Evolutionary conservation across 2,888 invertebrate genomes (phyloP).

Genomic region (Pantelozetes paolii): DNA sequence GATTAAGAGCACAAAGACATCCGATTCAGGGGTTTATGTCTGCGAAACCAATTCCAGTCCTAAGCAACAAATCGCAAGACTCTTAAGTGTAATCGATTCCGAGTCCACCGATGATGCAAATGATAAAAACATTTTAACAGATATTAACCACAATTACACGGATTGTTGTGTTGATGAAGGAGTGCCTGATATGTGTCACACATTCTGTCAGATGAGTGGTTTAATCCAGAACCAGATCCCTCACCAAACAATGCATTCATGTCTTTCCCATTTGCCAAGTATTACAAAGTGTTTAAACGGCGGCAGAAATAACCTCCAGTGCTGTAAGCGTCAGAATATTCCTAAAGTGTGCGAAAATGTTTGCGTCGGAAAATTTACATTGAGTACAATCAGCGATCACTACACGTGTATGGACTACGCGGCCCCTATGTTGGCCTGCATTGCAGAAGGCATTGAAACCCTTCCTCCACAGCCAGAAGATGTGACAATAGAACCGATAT

Average conservation of each 20-base stretch:
- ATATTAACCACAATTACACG: slow-evolving; percentile 39
- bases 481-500: slow-evolving; percentile 67
- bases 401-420: slow-evolving; percentile 78
- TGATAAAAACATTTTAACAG: slow-evolving; percentile 11
- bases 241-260: slow-evolving; percentile 76
- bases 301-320: slow-evolving; percentile 77
- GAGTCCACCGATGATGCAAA: slow-evolving; percentile 12
- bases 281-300: slow-evolving; percentile 63
- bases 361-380: slow-evolving; percentile 72
- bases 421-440: slow-evolving; percentile 71
- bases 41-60: slow-evolving; percentile 79
- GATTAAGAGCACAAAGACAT: slow-evolving; percentile 65
- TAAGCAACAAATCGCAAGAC: slow-evolving; percentile 52
- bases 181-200: slow-evolving; percentile 66
- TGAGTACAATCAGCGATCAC: slow-evolving; percentile 72
- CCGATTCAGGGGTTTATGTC: slow-evolving; percentile 72
- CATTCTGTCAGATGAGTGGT: slow-evolving; percentile 75
- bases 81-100: slow-evolving; percentile 5
- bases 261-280: slow-evolving; percentile 71
- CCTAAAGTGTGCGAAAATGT: slow-evolving; percentile 81
- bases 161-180: slow-evolving; percentile 67
- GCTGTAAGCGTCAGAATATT: slow-evolving; percentile 72
- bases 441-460: slow-evolving; percentile 56
- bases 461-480: slow-evolving; percentile 67
- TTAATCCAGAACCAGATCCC: slow-evolving; percentile 62